Conservation (phyloP, 2,113 vertebrate species). For the Eupsittula cactorum region DNA sequence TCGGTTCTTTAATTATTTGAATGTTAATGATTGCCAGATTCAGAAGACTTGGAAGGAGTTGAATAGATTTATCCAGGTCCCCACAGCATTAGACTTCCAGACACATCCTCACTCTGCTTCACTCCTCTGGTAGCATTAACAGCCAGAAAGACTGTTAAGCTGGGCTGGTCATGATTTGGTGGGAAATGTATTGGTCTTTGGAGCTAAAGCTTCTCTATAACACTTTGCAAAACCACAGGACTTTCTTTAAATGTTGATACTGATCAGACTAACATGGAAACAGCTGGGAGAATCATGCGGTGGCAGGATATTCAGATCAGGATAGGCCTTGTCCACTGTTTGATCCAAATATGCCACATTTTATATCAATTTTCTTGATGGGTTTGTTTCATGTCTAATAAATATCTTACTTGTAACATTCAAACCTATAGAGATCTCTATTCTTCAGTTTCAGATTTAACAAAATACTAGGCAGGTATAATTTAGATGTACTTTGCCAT, state of each 20-base stretch:
- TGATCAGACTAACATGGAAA: neutral
- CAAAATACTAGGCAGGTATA: neutral
- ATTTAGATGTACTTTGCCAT: neutral
- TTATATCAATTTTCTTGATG: neutral
- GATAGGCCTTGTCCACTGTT: neutral
- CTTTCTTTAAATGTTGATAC: neutral
- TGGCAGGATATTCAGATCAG: neutral
- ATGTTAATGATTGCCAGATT: neutral
- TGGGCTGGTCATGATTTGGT: neutral
- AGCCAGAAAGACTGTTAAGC: neutral
- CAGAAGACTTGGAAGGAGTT: neutral
- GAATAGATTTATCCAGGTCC: neutral
- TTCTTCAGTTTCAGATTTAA: neutral
- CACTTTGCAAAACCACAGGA: neutral
- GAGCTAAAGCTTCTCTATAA: neutral
- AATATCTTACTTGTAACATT: neutral
- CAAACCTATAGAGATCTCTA: neutral
- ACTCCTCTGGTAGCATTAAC: neutral
- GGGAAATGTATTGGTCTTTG: neutral
- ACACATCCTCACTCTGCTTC: neutral
- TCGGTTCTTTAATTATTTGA: neutral
- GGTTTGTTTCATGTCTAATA: neutral
- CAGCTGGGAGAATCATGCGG: neutral
- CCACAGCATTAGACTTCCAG: neutral
- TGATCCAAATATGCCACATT: neutral